Percentiles rank a stretch among this genome's conserved stretches.
phyloP scores from a whole-genome alignment of 1,140 invertebrate species.

The Drosophila lacteicornis region DNA sequence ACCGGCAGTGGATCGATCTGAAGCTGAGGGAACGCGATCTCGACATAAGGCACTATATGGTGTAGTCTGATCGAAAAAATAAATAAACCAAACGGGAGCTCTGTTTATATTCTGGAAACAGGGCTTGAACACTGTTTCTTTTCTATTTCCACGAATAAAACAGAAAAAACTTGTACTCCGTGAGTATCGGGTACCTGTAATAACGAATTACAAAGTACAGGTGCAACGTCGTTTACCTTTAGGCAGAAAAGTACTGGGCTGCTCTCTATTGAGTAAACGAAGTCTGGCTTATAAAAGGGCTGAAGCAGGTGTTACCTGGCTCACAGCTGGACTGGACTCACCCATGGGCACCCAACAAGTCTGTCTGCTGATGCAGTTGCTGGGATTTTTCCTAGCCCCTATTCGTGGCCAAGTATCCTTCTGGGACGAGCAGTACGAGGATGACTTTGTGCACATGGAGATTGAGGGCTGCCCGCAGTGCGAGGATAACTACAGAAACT shows the following conservation, averaged over 20 bases:
- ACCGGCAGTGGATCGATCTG: constrained; percentile 63
- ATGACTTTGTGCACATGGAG: constrained; percentile 59
- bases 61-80: neutral
- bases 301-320: neutral
- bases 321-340: neutral
- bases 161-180: neutral
- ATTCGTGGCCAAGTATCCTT: constrained; percentile 15
- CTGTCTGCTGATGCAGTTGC: constrained; percentile 23
- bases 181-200: too few relatives aligned
- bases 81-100: neutral
- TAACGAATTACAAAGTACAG: neutral
- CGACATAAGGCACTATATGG: constrained; percentile 64
- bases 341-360: constrained; percentile 8
- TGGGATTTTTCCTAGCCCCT: constrained; percentile 10
- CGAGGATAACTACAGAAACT: constrained; percentile 50
- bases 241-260: neutral
- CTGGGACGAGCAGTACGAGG: constrained; percentile 13
- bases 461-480: constrained; percentile 42
- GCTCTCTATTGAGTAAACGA: neutral
- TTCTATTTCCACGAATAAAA: neutral
- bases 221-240: neutral
- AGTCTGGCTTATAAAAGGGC: constrained; percentile 3
- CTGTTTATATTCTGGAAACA: neutral
- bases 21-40: constrained; percentile 56
- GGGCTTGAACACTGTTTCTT: neutral